Base-by-base conservation (phyloP, 2,888 invertebrate genomes). In the Hemicrepidius hirtus region DNA sequence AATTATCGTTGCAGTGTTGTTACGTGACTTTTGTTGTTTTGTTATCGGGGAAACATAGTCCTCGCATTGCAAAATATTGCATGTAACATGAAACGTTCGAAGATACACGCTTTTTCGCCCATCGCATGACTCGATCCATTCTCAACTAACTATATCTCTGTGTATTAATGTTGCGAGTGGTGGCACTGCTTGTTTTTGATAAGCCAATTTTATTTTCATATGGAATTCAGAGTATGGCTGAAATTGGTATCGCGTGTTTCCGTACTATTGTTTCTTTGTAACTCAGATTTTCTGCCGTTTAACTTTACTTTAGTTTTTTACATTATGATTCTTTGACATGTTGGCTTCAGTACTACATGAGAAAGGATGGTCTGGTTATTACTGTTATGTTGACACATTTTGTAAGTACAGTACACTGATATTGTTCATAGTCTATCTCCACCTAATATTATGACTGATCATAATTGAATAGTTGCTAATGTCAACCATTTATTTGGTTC, bases 151-250 rank as follows among this genome's bases (percentile, higher is more conserved):
- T 32, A 63, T 63, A 63, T 63, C 62, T 62, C 37, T 62, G 63
- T 18, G 28, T 63, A 59, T 50, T 50, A 57, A 63, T 63, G 63
- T 63, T 63, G 46, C 63, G 32, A 63, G 63, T 32, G 46, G 49
- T 28, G 46, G 63, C 63, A 44, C 44, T 49, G 63, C 63, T 63
- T 63, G 63, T 63, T 63, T 62, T 63, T 63, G 63, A 63, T 63
- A 63, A 63, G 63, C 63, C 63, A 63, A 63, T 63, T 63, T 63
- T 20, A 63, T 46, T 63, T 63, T 63, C 44, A 63, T 63, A 46
- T 44, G 63, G 46, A 21, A 46, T 63, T 63, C 49, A 63, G 49
- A 49, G 63, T 21, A 49, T 44, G 49, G 46, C 49, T 63, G 46
- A 63, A 63, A 57, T 63, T 63, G 63, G 44, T 28, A 63, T 63